A percentile compares a stretch with the other conserved stretches of the same genome.
Conservation (phyloP, 2,113 vertebrate genomes). For the Rhea americana region DNA sequence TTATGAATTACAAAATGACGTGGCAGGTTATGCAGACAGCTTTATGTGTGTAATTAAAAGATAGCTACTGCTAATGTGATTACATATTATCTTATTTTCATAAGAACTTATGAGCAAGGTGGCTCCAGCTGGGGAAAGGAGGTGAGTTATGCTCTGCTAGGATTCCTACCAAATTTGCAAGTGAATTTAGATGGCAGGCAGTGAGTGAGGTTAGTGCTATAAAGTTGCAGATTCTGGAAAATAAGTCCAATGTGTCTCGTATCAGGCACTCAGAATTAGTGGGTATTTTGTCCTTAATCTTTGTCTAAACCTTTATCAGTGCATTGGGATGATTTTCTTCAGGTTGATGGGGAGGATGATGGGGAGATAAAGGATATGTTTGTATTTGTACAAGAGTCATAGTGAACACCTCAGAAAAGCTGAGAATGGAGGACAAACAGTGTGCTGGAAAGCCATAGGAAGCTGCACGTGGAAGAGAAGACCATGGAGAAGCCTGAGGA, state of each 20-base stretch:
- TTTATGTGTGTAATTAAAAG: background rate
- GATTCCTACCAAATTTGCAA: background rate
- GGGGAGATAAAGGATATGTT: background rate
- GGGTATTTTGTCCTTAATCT: background rate
- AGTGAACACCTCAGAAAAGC: background rate
- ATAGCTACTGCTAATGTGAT: background rate
- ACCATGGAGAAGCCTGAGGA: background rate
- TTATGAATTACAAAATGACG: too few species aligned
- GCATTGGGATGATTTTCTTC: background rate
- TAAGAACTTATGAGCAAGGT: background rate
- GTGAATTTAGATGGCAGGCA: background rate
- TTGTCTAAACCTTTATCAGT: background rate
- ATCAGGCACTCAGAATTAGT: background rate
- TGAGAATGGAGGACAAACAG: background rate
- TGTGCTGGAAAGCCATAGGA: accelerated
- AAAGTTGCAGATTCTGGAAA: too few species aligned
- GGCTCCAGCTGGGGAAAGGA: background rate
- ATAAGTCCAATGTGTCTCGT: too few species aligned
- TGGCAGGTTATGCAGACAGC: too few species aligned
- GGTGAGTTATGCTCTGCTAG: background rate
- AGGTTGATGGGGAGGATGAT: background rate
- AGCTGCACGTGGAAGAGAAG: background rate
- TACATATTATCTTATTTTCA: background rate
- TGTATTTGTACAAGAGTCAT: background rate
- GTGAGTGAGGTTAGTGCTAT: background rate